Percentiles rank a stretch among this genome's conserved stretches.
phyloP scores from a whole-genome alignment of 2,113 vertebrate genomes.

The Brienomyrus longianalis region DNA sequence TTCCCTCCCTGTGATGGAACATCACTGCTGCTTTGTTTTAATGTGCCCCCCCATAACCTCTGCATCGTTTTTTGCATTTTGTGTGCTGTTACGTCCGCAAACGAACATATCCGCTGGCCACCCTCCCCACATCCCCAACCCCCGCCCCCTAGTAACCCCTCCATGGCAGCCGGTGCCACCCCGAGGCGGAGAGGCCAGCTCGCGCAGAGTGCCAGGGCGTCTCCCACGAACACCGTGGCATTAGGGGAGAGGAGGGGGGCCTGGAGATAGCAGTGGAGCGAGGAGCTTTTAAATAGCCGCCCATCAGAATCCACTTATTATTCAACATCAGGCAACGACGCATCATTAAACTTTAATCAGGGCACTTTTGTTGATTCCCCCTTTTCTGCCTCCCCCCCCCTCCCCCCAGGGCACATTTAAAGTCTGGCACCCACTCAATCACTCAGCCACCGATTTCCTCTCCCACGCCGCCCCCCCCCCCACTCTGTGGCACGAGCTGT shows the following conservation, averaged over 20 bases:
- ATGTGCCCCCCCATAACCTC: background rate
- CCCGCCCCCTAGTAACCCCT: no score
- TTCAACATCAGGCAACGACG: slow-evolving; percentile 12
- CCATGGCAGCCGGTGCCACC: no score
- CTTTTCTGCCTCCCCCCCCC: background rate
- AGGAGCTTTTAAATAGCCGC: slow-evolving; percentile 10
- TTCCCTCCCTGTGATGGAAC: background rate
- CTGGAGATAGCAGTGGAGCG: background rate
- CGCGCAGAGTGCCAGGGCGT: background rate
- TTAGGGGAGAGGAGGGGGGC: background rate
- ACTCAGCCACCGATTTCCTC: background rate
- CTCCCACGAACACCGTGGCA: background rate
- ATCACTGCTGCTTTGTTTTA: background rate
- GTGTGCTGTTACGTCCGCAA: no score
- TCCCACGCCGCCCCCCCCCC: background rate
- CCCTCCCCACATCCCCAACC: no score
- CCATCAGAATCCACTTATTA: slow-evolving; percentile 15
- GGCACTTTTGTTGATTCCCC: slow-evolving; percentile 22
- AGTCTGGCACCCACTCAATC: slow-evolving; percentile 9
- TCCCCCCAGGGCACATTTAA: slow-evolving; percentile 12
- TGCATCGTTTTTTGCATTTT: no score
- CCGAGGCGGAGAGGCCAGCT: background rate
- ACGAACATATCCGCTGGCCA: no score
- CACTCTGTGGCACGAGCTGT: background rate
- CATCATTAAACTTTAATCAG: slow-evolving; percentile 22